Evolutionary conservation across 2,113 vertebrate species (phyloP), one percentile per base, ranked within the genome.

Genomic region (Eira barbara): DNA sequence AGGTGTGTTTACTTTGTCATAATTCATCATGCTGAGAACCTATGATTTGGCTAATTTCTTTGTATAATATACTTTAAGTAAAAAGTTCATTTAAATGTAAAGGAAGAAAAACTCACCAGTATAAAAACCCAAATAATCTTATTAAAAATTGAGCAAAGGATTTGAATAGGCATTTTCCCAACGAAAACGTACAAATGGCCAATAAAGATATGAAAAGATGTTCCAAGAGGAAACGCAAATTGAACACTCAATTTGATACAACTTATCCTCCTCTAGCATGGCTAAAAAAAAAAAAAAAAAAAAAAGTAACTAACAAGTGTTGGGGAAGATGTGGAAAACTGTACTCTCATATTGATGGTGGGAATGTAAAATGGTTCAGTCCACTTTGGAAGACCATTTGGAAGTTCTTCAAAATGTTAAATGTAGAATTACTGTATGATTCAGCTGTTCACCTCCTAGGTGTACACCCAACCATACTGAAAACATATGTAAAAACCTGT

Each of bases 61-160:
- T 47, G 4, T 78, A 42, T 36, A 76, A 39, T 76, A 36, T 52
- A 47, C 17, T 85, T 94, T 86, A 65, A 83, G 55, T 94, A 49
- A 94, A 97, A 91, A 49, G 14, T 45, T 97, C 3, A 88, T 31
- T 97, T 89, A 89, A 85, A 97, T 95, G 45, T 81, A 81, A 78
- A 91, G 57, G 20, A 90, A 95, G 69, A 89, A 90, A 7, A 69
- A 20, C 8, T 91, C 31, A 71, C 78, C 8, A 73, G 21, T 79
- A 59, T 42, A 92, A 89, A 79, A 25, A 36, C 20, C 49, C 23
- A 89, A 81, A 81, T 78, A 57, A 59, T 67, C 17, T 59, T 93
- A 47, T 94, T 89, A 95, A 96, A 94, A 93, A 71, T n/a, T 71
- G 25, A n/a, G 36, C 21, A 57, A 93, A 89, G 39, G 17, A 91